Base-by-base conservation (phyloP, 2,113 vertebrate species). In the Gnathonemus echidnorhynchus region DNA sequence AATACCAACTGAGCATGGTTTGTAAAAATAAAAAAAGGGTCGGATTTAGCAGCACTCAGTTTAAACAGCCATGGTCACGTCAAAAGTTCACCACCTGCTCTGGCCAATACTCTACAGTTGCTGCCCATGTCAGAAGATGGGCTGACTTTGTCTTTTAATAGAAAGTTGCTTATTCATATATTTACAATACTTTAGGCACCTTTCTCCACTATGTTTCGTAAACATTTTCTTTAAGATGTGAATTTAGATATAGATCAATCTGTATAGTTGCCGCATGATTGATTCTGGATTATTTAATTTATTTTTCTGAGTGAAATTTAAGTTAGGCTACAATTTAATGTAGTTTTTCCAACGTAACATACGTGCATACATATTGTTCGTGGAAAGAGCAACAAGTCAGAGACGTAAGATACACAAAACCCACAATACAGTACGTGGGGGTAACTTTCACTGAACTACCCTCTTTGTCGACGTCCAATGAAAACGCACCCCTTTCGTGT, bases 381-480 rank as follows among this genome's bases (percentile, higher is more conserved):
- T 85, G 39, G 17, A 48, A 48, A 45, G 83, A 85, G 45, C 45
- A 85, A 24, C 8, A 85, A 85, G 7, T 85, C 45, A 80, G 74
- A 80, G 39, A 3, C 7, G 39, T 11, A 46, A 21, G 24, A 48
- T 46, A 85, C 21, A 48, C 39, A 48, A 46, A 10, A 24, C 17
- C 48, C 24, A 50, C 45, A 90, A 92, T 7, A 49, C 42, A 90
- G 92, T 6, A 74, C 80, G 85, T 90, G 88, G 84, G 53, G 49
- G 83, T 84, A 91, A 89, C 90, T 90, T 91, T 90, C 89, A 87
- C 87, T 88, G 90, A 92, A 94, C 92, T 88, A 91, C 90, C 89
- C 93, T 91, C 92, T 93, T 74, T 90, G 27, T 10, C 92, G 91
- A 10, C 90, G 86, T 86, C 94, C 96, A 95, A 95, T 95, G 80